A percentile compares a stretch with the other conserved stretches of the same genome.
phyloP scores from a whole-genome alignment of 2,888 invertebrate species.

The Ashinkailepas kermadecensis region DNA sequence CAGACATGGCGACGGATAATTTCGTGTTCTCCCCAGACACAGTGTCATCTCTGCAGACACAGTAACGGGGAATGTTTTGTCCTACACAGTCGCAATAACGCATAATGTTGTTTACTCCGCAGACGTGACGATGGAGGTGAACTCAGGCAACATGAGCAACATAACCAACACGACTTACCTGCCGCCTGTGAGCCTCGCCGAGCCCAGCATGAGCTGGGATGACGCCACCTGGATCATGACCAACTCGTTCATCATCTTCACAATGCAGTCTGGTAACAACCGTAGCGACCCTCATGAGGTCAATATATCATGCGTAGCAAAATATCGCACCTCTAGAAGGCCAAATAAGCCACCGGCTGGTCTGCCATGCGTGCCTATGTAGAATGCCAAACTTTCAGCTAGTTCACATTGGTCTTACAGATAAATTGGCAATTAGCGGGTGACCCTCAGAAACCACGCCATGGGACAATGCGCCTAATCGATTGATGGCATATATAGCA shows the following conservation, averaged over 20 bases:
- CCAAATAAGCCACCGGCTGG: no score
- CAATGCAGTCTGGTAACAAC: conserved; percentile 76
- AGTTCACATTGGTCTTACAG: not conserved
- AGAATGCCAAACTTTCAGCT: no score
- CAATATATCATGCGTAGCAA: no score
- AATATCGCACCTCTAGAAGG: no score
- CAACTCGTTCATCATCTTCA: conserved; percentile 81
- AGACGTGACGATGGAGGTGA: not conserved
- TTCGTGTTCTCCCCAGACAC: no score
- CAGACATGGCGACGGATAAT: no score
- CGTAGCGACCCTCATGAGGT: no score
- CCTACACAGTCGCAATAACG: no score
- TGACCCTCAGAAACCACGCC: not conserved
- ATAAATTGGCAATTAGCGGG: not conserved
- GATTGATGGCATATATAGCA: no score
- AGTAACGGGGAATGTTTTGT: no score
- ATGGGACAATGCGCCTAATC: not conserved
- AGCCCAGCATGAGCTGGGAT: conserved; percentile 46
- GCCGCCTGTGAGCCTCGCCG: not conserved
- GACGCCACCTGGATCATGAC: conserved; percentile 85
- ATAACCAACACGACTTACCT: not conserved
- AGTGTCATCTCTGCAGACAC: no score
- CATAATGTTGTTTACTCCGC: not conserved
- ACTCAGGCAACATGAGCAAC: not conserved
- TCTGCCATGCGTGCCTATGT: no score